Evolutionary conservation across 2,113 vertebrate genomes (phyloP).

Genomic region (Rhinichthys klamathensis): DNA sequence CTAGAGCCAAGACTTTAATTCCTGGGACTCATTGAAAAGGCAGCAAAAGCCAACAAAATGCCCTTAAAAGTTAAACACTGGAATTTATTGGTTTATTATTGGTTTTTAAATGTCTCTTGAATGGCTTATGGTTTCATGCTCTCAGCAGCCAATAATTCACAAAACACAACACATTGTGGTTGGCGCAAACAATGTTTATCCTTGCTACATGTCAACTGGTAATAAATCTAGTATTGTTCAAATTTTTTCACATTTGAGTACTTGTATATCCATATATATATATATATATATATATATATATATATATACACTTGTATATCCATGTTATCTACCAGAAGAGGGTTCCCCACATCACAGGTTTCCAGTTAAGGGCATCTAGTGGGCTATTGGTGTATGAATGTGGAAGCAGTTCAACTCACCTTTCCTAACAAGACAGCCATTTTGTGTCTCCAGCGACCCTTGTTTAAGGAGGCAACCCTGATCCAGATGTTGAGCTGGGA

Average conservation of each 20-base stretch:
- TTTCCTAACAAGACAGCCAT: conserved; percentile 98
- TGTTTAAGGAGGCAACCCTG: conserved; percentile 95
- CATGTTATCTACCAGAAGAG: neutral
- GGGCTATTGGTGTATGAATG: neutral
- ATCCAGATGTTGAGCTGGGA: conserved; percentile 99
- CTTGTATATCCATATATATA: neutral
- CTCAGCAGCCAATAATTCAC: neutral
- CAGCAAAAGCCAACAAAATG: neutral
- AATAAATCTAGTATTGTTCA: neutral
- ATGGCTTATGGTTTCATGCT: neutral
- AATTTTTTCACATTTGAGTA: neutral
- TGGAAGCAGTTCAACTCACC: conserved; percentile 73
- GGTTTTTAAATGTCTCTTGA: neutral
- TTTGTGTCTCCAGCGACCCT: conserved; percentile 98
- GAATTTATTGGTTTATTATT: neutral
- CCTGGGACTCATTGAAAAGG: neutral
- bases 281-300: too few species aligned
- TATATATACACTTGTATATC: too few species aligned
- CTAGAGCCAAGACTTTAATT: neutral
- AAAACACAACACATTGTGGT: neutral
- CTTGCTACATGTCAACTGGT: neutral
- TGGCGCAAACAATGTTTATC: neutral
- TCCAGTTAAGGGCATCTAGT: too few species aligned
- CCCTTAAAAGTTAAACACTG: neutral
- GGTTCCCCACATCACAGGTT: too few species aligned